Evolutionary conservation across 2,113 vertebrate genomes (phyloP).

Genomic region (Tragelaphus strepsiceros): DNA sequence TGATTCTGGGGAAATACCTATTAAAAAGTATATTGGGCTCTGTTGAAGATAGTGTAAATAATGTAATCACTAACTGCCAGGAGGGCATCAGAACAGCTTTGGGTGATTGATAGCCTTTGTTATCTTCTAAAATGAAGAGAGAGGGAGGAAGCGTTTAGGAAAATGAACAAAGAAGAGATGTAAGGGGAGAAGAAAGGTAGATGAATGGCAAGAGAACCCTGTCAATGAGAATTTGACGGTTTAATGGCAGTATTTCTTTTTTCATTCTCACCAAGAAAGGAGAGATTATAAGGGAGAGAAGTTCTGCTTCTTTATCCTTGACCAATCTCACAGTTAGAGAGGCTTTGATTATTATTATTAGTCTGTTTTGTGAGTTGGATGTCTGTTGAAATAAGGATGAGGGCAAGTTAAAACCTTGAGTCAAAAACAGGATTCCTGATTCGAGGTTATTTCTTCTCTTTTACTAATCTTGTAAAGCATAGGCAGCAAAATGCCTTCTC

Average conservation of each 20-base stretch:
- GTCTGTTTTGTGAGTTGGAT: neutral
- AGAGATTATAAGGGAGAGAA: neutral
- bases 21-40: conserved; percentile 61
- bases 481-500: neutral
- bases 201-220: neutral
- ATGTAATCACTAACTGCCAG: conserved; percentile 72
- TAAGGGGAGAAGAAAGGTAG: neutral
- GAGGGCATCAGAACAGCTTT: conserved; percentile 63
- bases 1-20: conserved; percentile 42
- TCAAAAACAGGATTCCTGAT: neutral
- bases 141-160: conserved; percentile 56
- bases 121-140: conserved; percentile 67
- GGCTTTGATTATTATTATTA: neutral
- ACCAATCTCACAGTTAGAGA: neutral
- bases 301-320: neutral
- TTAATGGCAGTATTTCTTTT: neutral
- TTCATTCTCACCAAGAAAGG: neutral
- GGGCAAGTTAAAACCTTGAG: fast-evolving
- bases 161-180: conserved; percentile 42
- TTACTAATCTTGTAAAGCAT: neutral
- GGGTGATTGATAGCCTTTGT: conserved; percentile 68
- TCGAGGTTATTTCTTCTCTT: neutral
- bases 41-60: conserved; percentile 52
- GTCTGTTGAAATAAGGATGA: neutral
- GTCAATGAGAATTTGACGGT: neutral